phyloP scores from a whole-genome alignment of 2,888 invertebrate genomes.

The Agonopterix subpropinquella region DNA sequence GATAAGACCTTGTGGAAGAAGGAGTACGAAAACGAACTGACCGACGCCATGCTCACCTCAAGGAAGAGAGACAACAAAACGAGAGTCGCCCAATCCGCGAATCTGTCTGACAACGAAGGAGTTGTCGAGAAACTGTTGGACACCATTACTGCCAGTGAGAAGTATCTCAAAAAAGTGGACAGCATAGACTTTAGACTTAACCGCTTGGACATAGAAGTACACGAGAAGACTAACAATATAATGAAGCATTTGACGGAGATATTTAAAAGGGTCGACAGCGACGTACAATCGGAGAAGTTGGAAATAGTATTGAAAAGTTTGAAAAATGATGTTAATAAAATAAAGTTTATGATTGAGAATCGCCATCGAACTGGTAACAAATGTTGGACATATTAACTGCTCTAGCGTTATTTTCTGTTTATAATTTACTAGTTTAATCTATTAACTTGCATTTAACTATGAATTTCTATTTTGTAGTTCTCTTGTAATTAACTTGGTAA shows the following conservation, averaged over 20 bases:
- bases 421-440: too few relatives aligned
- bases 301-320: constrained; percentile 32
- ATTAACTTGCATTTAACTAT: too few relatives aligned
- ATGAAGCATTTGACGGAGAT: constrained; percentile 35
- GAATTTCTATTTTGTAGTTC: too few relatives aligned
- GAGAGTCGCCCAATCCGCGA: constrained; percentile 30
- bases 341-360: constrained; percentile 41
- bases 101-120: constrained; percentile 41
- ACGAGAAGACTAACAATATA: constrained; percentile 58
- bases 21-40: constrained; percentile 60
- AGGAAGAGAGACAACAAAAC: constrained; percentile 43
- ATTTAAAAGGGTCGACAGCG: background rate
- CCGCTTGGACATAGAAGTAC: constrained; percentile 60
- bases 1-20: constrained; percentile 58
- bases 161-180: constrained; percentile 64
- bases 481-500: too few relatives aligned
- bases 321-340: constrained; percentile 34
- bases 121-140: constrained; percentile 61
- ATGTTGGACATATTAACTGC: background rate
- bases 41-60: constrained; percentile 45
- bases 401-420: too few relatives aligned
- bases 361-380: constrained; percentile 18
- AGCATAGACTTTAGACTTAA: constrained; percentile 61
- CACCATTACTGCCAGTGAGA: constrained; percentile 57
- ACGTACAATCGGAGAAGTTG: constrained; percentile 19